Percentiles rank a stretch among this genome's conserved stretches.
Evolutionary conservation across 2,888 invertebrate species (phyloP).

Genomic region (Oasisia sp.): DNA sequence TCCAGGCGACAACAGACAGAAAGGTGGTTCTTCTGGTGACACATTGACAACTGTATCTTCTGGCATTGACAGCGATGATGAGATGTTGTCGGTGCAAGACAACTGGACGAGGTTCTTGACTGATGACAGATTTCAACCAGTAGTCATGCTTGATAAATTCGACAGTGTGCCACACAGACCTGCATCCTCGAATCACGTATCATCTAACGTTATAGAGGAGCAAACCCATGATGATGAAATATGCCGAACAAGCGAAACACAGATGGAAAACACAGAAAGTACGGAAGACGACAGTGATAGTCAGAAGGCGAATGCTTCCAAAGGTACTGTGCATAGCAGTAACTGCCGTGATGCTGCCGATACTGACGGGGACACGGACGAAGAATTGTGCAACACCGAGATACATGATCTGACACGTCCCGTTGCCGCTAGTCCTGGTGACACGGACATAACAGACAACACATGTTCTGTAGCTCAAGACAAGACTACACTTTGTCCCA

Average conservation of each 20-base stretch:
- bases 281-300: not conserved
- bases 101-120: not conserved
- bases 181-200: not conserved
- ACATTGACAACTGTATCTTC: not conserved
- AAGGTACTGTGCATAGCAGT: not conserved
- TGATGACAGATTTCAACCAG: not conserved
- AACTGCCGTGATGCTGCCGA: not conserved
- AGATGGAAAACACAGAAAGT: not conserved
- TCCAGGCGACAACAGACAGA: not conserved
- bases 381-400: not conserved
- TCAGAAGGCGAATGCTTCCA: not conserved
- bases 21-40: not conserved
- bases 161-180: not conserved
- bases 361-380: not conserved
- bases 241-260: not conserved
- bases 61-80: not conserved
- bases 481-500: not conserved
- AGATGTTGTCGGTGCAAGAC: not conserved
- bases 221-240: not conserved
- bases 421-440: not conserved
- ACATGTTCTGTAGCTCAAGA: not conserved
- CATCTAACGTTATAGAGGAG: not conserved
- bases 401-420: not conserved
- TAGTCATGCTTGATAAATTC: not conserved
- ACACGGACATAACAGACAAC: not conserved